A percentile compares a stretch with the other conserved stretches of the same genome.
Conservation (phyloP, 1,140 invertebrate genomes). For the Ptiloglossa arizonensis region DNA sequence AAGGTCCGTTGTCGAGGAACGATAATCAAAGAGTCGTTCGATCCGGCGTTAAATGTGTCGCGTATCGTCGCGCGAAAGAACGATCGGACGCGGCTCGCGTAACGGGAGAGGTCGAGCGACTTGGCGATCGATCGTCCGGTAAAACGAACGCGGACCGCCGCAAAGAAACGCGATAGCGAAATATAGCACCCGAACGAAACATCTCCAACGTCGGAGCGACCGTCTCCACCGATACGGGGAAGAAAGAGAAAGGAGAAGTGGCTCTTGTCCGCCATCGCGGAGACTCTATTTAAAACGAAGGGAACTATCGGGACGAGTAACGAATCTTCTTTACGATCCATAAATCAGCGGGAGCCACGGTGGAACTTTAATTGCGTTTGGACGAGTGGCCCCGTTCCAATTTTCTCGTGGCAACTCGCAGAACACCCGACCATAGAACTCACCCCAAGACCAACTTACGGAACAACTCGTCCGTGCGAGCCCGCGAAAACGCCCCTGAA, state of each 20-base stretch:
- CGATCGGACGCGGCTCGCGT: too few relatives aligned
- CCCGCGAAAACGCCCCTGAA: background rate
- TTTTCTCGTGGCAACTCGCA: background rate
- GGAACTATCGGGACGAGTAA: slow-evolving; percentile 33
- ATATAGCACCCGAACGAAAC: too few relatives aligned
- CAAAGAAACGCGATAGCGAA: too few relatives aligned
- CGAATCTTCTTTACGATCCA: slow-evolving; percentile 52
- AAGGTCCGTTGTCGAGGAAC: too few relatives aligned
- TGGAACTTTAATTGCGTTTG: slow-evolving; percentile 58
- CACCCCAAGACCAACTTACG: background rate
- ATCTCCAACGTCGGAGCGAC: too few relatives aligned
- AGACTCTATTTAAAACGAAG: slow-evolving; percentile 36
- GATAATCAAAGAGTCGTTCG: too few relatives aligned
- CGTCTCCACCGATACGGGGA: too few relatives aligned
- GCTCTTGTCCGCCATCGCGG: background rate
- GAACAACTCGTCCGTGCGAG: background rate
- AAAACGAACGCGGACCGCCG: too few relatives aligned
- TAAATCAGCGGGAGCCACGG: slow-evolving; percentile 51
- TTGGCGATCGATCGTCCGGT: too few relatives aligned
- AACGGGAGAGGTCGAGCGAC: too few relatives aligned
- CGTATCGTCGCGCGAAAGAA: too few relatives aligned
- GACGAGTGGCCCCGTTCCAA: slow-evolving; percentile 40
- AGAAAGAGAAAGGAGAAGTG: background rate
- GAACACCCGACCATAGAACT: background rate
- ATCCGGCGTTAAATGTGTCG: too few relatives aligned